Evolutionary conservation across 2,113 vertebrate species (phyloP).

Genomic region (Neomonachus schauinslandi): DNA sequence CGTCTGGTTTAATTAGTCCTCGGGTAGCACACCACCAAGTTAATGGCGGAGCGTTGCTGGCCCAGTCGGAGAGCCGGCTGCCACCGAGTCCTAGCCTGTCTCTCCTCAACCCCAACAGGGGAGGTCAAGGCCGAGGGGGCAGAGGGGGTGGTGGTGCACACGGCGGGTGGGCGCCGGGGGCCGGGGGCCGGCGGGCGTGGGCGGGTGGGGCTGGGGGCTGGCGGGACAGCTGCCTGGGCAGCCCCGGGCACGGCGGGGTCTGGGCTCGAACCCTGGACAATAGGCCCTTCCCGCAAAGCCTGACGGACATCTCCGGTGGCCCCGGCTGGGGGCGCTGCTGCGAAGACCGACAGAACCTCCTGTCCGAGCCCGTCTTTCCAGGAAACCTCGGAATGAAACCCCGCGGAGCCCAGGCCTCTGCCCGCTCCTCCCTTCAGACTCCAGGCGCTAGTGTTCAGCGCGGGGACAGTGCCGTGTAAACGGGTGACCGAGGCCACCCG

Average conservation of each 20-base stretch:
- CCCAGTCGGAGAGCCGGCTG: conserved; percentile 75
- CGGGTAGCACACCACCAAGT: conserved; percentile 83
- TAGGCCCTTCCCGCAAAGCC: not conserved
- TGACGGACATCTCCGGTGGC: accelerated
- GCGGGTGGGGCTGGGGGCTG: not conserved
- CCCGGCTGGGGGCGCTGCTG: accelerated
- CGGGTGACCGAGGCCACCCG: accelerated
- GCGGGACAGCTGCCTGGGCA: accelerated
- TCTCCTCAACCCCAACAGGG: conserved; percentile 66
- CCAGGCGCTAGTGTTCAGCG: accelerated
- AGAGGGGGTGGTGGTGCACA: not conserved
- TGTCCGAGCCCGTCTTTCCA: not conserved
- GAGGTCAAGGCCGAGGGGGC: conserved; percentile 77
- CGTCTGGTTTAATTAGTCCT: conserved; percentile 89
- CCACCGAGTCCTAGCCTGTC: conserved; percentile 59
- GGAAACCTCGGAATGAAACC: not conserved
- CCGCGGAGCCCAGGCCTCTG: not conserved
- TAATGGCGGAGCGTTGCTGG: conserved; percentile 80
- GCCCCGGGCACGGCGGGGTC: not conserved
- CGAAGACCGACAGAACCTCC: not conserved
- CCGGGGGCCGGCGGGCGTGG: conserved; percentile 9
- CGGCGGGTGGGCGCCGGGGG: not conserved
- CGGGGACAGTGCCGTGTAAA: accelerated
- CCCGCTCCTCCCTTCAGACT: not conserved
- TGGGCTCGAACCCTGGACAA: not conserved